Conservation (phyloP, 2,888 invertebrate genomes). For the Orchesellides sinensis region DNA sequence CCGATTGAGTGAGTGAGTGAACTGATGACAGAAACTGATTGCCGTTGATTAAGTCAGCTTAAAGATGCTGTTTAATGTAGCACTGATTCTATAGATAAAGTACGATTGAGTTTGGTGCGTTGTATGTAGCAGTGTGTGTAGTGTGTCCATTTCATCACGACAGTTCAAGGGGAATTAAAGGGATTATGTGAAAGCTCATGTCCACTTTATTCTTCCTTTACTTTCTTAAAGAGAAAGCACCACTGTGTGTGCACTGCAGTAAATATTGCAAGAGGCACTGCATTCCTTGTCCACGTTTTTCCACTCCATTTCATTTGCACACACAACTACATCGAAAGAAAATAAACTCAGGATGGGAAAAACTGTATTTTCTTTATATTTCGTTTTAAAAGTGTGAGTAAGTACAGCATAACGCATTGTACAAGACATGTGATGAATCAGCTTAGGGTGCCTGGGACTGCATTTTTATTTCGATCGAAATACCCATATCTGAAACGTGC, state of each 20-base stretch:
- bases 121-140: not conserved
- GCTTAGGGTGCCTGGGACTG: no score
- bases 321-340: no score
- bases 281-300: constrained; percentile 32
- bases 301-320: constrained; percentile 56
- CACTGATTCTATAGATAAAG: not conserved
- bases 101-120: not conserved
- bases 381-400: no score
- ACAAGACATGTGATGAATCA: no score
- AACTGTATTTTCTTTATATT: no score
- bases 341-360: no score
- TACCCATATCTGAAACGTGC: no score
- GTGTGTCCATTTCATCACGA: not conserved
- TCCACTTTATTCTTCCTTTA: not conserved
- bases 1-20: no score
- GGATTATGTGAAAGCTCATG: not conserved
- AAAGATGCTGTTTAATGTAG: not conserved
- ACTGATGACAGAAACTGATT: constrained; percentile 5
- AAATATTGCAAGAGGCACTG: no score
- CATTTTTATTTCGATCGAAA: no score
- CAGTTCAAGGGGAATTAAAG: constrained; percentile 10
- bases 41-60: constrained; percentile 2
- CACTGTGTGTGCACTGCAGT: not conserved
- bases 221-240: not conserved
- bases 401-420: no score